Percentiles rank a stretch among this genome's conserved stretches.
phyloP scores from a whole-genome alignment of 2,113 vertebrate genomes.

The Notarius lentiginosus region DNA sequence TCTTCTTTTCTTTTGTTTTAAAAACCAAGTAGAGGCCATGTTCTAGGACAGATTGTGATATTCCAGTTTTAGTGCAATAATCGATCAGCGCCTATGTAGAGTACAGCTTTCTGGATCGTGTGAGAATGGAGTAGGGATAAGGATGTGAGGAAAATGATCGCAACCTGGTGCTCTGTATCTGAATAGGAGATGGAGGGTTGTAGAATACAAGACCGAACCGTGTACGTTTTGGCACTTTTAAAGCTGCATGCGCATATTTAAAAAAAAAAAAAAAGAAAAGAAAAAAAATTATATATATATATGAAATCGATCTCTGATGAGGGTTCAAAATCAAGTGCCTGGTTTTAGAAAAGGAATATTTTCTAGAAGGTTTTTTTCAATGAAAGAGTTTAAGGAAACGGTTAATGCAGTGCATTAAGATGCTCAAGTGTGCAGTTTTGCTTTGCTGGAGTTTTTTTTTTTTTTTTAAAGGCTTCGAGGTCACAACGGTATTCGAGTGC shows the following conservation, averaged over 20 bases:
- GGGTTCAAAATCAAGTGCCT: slow-evolving; percentile 74
- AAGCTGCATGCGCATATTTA: slow-evolving; percentile 3
- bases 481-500: slow-evolving; percentile 1
- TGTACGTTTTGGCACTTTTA: slow-evolving; percentile 50
- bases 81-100: slow-evolving; percentile 65
- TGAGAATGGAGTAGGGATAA: slow-evolving; percentile 4
- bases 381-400: not conserved
- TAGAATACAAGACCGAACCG: slow-evolving; percentile 29
- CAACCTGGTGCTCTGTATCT: not conserved
- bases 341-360: slow-evolving; percentile 56
- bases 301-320: slow-evolving; percentile 51
- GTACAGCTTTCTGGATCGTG: slow-evolving; percentile 47
- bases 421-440: slow-evolving; percentile 1
- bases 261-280: not conserved
- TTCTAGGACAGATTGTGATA: slow-evolving; percentile 71
- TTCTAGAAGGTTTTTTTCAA: slow-evolving; percentile 44
- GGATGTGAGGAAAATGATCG: not conserved
- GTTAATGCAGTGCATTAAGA: slow-evolving; percentile 25
- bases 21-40: slow-evolving; percentile 47
- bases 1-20: slow-evolving; percentile 62
- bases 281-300: too few relatives aligned
- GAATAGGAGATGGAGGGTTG: not conserved
- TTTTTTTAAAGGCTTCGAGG: not conserved
- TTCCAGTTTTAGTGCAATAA: slow-evolving; percentile 94
- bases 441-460: too few relatives aligned